These are phyloP conservation scores for Aporophyla lueneburgensis DNA, from an alignment of 2,888 invertebrate species.

Conservation along the genomic window DNA sequence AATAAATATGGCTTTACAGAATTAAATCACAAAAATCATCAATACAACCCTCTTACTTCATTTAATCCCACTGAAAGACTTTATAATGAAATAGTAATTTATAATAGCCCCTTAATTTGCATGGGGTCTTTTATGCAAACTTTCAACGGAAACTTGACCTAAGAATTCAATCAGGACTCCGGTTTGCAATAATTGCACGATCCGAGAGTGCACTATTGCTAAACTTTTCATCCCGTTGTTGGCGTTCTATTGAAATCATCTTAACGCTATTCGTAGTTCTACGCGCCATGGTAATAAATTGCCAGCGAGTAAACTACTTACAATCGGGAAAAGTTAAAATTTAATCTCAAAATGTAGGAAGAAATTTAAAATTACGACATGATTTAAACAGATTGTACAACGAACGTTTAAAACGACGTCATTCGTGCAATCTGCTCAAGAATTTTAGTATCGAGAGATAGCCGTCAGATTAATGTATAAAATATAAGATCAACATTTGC, in stretches of 20 bases:
- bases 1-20: too few species aligned
- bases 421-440: constrained; percentile 70
- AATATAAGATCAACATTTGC: constrained; percentile 70
- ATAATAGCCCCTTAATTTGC: constrained; percentile 71
- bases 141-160: constrained; percentile 85
- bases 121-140: constrained; percentile 85
- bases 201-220: constrained; percentile 84
- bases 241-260: constrained; percentile 88
- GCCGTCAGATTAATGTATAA: constrained; percentile 64
- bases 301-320: constrained; percentile 82
- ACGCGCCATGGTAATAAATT: constrained; percentile 85
- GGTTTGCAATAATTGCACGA: constrained; percentile 87
- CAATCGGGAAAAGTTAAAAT: constrained; percentile 84
- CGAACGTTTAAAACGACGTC: constrained; percentile 68
- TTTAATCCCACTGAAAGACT: too few species aligned
- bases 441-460: constrained; percentile 67
- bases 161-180: constrained; percentile 88
- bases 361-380: constrained; percentile 81
- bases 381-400: constrained; percentile 73
- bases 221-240: constrained; percentile 87
- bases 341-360: constrained; percentile 86
- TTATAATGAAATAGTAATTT: too few species aligned
- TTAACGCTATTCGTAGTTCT: constrained; percentile 83
- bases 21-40: too few species aligned
- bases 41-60: too few species aligned